Evolutionary conservation across 2,113 vertebrate species (phyloP).

Genomic region (Microcebus griseorufus): DNA sequence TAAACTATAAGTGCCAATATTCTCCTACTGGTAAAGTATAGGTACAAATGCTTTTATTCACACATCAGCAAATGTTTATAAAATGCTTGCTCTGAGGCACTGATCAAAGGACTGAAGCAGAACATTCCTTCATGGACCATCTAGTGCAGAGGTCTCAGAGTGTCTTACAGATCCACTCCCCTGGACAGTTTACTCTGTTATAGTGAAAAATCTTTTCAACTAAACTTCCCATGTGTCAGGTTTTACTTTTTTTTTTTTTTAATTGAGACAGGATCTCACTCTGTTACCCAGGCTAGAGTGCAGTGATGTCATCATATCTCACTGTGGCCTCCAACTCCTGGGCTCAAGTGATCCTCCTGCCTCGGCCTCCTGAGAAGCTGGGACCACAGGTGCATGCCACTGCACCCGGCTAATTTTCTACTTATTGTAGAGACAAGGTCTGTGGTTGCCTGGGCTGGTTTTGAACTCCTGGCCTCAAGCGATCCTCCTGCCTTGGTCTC

Average conservation of each 20-base stretch:
- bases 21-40: slow-evolving; percentile 19
- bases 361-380: too few relatives aligned
- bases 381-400: too few relatives aligned
- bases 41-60: slow-evolving; percentile 17
- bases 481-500: too few relatives aligned
- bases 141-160: not conserved
- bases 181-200: not conserved
- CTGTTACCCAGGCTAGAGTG: not conserved
- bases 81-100: not conserved
- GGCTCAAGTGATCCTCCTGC: too few relatives aligned
- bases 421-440: too few relatives aligned
- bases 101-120: not conserved
- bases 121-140: not conserved
- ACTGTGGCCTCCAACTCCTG: too few relatives aligned
- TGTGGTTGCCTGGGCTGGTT: too few relatives aligned
- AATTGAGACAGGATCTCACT: not conserved
- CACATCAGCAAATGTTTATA: slow-evolving; percentile 53
- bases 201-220: not conserved
- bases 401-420: too few relatives aligned
- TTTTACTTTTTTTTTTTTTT: not conserved
- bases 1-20: slow-evolving; percentile 47
- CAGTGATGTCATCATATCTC: too few relatives aligned
- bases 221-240: not conserved
- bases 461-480: too few relatives aligned
- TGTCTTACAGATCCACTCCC: not conserved